Conservation (phyloP, 2,797 vertebrate species). For the Leptoclinus maculatus region DNA sequence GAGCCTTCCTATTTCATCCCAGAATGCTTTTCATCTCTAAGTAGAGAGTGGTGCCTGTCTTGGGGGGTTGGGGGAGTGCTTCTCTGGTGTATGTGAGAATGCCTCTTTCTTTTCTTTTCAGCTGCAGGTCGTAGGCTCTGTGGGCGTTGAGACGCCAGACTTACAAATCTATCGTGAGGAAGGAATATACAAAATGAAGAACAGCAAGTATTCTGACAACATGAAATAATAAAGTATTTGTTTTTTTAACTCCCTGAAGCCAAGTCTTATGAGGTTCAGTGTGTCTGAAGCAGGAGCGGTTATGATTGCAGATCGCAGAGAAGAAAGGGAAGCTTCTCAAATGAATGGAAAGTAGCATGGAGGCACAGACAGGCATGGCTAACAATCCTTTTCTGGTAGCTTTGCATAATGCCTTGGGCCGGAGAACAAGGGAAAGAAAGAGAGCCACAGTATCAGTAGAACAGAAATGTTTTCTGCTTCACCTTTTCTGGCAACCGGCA, state of each 20-base stretch:
- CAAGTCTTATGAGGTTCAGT: conserved; percentile 32
- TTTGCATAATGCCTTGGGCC: conserved; percentile 73
- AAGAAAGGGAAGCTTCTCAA: conserved; percentile 72
- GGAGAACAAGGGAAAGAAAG: conserved; percentile 50
- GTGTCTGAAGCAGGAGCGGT: conserved; percentile 48
- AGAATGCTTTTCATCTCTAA: conserved; percentile 79
- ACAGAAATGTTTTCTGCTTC: conserved; percentile 21
- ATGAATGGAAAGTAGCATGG: conserved; percentile 68
- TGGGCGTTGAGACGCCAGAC: conserved; percentile 72
- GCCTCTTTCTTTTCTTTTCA: conserved; percentile 78
- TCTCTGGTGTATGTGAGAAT: conserved; percentile 76
- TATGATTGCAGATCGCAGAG: conserved; percentile 71
- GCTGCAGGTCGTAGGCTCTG: conserved; percentile 73
- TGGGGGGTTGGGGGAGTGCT: conserved; percentile 73
- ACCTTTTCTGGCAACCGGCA: conserved; percentile 10
- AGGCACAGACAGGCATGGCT: conserved; percentile 72
- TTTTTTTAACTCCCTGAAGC: conserved; percentile 33
- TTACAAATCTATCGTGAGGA: conserved; percentile 74
- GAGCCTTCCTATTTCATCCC: conserved; percentile 69
- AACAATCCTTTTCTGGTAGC: conserved; percentile 72
- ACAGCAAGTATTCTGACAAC: conserved; percentile 21
- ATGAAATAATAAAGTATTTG: conserved; percentile 26
- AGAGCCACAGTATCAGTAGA: conserved; percentile 33
- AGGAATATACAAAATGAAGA: conserved; percentile 52
- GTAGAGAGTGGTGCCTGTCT: conserved; percentile 67